Evolutionary conservation across 2,888 invertebrate genomes (phyloP), one percentile per base, ranked within the genome.

Genomic region (Eupithecia subfuscata): DNA sequence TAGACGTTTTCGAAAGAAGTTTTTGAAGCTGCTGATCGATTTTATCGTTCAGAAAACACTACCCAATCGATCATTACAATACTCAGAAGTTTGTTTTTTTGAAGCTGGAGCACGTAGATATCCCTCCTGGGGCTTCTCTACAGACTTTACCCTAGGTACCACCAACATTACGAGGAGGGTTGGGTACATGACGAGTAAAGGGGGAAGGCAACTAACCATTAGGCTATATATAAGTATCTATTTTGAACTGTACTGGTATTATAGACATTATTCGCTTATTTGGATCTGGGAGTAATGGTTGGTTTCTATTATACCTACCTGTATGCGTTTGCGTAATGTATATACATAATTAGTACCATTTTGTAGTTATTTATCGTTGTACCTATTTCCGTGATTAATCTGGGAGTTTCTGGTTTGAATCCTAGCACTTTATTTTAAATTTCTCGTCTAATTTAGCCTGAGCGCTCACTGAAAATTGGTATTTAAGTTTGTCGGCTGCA

Each of bases 171-270:
- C 40, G 40, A 40, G 40, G 40, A 40, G 9, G 40, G 40, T 0
- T 40, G 40, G 40, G 40, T 37, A 65, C n/a, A 37, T 65, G 37
- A 71, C 22, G 45, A 60, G 70, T 16, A 45, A 22, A 43, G 69
- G 71, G 69, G 60, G 60, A 74, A 73, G 71, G 72, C 75, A 77
- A 77, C 63, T 63, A 71, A 45, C 63, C 64, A 67, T 78, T 65
- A 30, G 14, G 30, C 67, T 73, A 22, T 56, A 69, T 78, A 75
- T 68, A 56, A 34, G 68, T 71, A 76, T 73, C 68, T 71, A 71
- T 76, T 73, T 73, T 56, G 68, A 69, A 56, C 45, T 73, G 56
- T 72, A 40, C 71, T 63, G 37, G 64, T 18, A 68, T 43, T 63
- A 69, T 69, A 25, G 37, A 37, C 45, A 70, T 67, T 70, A 72